Evolutionary conservation across 2,888 invertebrate species (phyloP).

Genomic region (Slavum lentiscoides): DNA sequence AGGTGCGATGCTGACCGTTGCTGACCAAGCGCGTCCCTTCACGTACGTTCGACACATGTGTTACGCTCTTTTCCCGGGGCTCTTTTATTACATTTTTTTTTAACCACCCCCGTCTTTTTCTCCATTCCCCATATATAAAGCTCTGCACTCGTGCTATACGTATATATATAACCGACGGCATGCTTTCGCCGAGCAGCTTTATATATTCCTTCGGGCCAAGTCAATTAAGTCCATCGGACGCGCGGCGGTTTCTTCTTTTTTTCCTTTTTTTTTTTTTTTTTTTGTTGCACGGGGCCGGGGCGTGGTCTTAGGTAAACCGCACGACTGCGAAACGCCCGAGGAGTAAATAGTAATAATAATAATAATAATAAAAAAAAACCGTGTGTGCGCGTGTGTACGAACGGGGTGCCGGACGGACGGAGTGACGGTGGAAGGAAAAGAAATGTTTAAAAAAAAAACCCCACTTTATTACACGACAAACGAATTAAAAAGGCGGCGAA

Average conservation of each 20-base stretch:
- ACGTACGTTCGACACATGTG: slow-evolving; percentile 52
- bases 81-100: slow-evolving; percentile 49
- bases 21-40: slow-evolving; percentile 52
- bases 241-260: slow-evolving; percentile 20
- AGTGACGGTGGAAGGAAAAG: neutral
- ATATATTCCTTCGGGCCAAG: slow-evolving; percentile 38
- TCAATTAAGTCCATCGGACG: slow-evolving; percentile 48
- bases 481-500: slow-evolving; percentile 54
- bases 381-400: neutral
- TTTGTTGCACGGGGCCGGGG: slow-evolving; percentile 10
- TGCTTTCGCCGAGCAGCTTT: too few species aligned
- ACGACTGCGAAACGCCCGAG: slow-evolving; percentile 43
- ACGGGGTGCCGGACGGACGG: too few species aligned
- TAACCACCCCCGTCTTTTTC: neutral
- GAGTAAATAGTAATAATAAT: slow-evolving; percentile 16
- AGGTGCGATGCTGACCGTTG: slow-evolving; percentile 50
- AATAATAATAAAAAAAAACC: neutral
- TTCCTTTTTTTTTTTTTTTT: slow-evolving; percentile 19
- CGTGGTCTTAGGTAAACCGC: slow-evolving; percentile 53
- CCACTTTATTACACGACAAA: slow-evolving; percentile 53
- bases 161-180: too few species aligned
- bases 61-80: slow-evolving; percentile 42
- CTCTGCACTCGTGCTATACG: too few species aligned
- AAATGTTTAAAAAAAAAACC: slow-evolving; percentile 41
- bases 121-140: too few species aligned